phyloP scores from a whole-genome alignment of 35 echinoderm and acorn worm species.

The Hemicentrotus pulcherrimus region DNA sequence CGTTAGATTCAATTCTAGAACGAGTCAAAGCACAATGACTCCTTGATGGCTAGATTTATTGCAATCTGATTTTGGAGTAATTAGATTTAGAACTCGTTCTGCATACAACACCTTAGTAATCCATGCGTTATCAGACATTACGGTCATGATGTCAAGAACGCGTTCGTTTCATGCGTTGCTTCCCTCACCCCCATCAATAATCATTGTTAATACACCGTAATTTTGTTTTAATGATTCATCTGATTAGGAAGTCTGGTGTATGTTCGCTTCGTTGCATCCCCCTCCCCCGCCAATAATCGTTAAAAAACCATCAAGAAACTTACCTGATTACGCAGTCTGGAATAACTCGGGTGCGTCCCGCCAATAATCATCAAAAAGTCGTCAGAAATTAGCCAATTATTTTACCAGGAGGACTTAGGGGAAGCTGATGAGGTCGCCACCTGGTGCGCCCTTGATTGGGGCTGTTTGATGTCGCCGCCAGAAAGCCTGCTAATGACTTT shows the following conservation, averaged over 20 bases:
- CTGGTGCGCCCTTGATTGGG: background rate
- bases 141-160: background rate
- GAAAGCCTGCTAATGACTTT: background rate
- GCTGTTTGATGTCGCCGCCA: constrained; percentile 23
- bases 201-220: background rate
- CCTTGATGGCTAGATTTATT: background rate
- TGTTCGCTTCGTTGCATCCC: background rate
- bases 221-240: background rate
- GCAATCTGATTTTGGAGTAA: background rate
- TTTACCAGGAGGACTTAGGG: background rate
- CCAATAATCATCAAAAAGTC: constrained; percentile 27
- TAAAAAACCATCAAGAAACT: background rate
- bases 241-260: background rate
- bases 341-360: background rate
- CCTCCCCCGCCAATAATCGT: constrained; percentile 15
- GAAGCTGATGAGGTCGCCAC: background rate
- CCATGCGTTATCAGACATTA: background rate
- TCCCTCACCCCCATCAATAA: background rate
- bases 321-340: constrained; percentile 13
- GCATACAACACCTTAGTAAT: background rate
- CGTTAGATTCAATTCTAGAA: background rate
- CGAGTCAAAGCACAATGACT: constrained; percentile 3
- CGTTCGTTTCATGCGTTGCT: background rate
- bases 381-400: constrained; percentile 36
- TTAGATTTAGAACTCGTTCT: constrained; percentile 35